phyloP scores from a whole-genome alignment of 2,888 invertebrate genomes.

The Ophioninae sp. region DNA sequence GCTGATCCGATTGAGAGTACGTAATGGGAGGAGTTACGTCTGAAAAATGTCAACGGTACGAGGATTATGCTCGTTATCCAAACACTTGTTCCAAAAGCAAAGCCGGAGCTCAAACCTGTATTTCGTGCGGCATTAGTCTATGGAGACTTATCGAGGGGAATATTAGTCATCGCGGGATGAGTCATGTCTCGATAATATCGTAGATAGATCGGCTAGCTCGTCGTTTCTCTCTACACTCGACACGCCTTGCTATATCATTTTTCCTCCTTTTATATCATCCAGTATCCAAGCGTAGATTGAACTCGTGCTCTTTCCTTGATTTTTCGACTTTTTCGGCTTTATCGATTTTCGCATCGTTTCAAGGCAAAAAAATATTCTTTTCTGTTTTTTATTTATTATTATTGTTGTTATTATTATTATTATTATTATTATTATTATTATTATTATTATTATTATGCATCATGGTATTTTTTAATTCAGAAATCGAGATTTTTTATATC shows the following conservation, averaged over 20 bases:
- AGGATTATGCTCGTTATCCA: constrained; percentile 31
- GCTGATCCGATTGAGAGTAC: not conserved
- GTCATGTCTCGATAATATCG: constrained; percentile 51
- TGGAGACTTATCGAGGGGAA: constrained; percentile 22
- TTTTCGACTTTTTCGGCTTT: not conserved
- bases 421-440: no score
- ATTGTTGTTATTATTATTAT: no score
- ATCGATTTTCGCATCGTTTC: not conserved
- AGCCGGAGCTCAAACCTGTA: constrained; percentile 3
- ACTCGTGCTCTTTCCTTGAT: not conserved
- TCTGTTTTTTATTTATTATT: no score
- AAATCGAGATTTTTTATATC: no score
- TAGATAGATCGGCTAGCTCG: constrained; percentile 34
- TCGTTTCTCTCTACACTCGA: constrained; percentile 9
- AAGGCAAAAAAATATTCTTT: no score
- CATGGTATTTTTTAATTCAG: no score
- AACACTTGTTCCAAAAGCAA: constrained; percentile 7
- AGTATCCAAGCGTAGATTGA: not conserved
- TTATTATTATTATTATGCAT: no score
- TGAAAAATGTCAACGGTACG: constrained; percentile 19
- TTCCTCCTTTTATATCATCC: constrained; percentile 26
- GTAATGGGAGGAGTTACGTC: not conserved
- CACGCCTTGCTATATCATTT: constrained; percentile 42
- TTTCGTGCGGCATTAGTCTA: constrained; percentile 12
- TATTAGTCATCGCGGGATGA: constrained; percentile 56